Percentiles rank a stretch among this genome's conserved stretches.
Evolutionary conservation across 1,140 invertebrate genomes (phyloP).

Genomic region (Bombus confusus): DNA sequence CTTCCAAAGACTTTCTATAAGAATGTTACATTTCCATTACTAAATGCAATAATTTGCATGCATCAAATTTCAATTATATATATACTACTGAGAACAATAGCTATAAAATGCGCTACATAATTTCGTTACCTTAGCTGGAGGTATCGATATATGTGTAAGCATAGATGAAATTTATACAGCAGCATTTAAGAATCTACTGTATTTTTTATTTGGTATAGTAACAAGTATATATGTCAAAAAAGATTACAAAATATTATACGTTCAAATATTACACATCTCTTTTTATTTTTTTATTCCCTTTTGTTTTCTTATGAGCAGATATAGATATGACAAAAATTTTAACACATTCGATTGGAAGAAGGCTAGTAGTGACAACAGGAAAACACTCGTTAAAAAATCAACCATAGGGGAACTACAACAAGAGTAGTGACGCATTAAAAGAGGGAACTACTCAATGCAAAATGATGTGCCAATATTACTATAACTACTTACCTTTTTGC

Average conservation of each 20-base stretch:
- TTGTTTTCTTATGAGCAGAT: too few relatives aligned
- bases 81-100: not conserved
- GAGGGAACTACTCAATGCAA: slow-evolving; percentile 25
- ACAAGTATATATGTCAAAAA: too few relatives aligned
- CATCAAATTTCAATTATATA: not conserved
- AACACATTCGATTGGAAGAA: slow-evolving; percentile 3
- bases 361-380: slow-evolving; percentile 40
- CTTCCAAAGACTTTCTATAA: not conserved
- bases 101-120: not conserved
- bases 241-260: too few relatives aligned
- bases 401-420: slow-evolving; percentile 33
- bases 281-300: not conserved
- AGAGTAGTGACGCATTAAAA: slow-evolving; percentile 33
- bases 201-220: too few relatives aligned
- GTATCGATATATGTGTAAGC: too few relatives aligned
- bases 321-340: not conserved
- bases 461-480: slow-evolving; percentile 6
- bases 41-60: not conserved
- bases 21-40: not conserved
- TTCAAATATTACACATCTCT: not conserved
- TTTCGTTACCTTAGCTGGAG: not conserved
- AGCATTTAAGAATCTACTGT: not conserved
- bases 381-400: slow-evolving; percentile 52
- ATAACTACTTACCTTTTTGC: not conserved
- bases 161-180: not conserved